phyloP scores from a whole-genome alignment of 2,113 vertebrate genomes.

The Conger conger region DNA sequence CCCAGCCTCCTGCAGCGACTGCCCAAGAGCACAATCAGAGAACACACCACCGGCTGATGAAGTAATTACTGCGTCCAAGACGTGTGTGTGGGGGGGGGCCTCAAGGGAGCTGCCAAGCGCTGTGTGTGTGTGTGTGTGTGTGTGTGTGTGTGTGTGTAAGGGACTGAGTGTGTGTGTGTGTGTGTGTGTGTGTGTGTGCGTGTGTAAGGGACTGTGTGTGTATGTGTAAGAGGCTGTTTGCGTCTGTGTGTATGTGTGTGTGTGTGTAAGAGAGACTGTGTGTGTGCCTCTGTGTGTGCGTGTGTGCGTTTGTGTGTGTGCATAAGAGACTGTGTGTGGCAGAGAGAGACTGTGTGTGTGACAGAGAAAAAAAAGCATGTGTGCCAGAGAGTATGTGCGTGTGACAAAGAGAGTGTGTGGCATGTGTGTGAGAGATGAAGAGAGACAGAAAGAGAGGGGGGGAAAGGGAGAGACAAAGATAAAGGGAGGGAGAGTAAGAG shows the following conservation, averaged over 20 bases:
- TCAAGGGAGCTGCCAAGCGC: conserved; percentile 63
- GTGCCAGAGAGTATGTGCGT: neutral
- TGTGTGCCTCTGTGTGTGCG: conserved; percentile 45
- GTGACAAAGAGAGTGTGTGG: neutral
- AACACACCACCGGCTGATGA: conserved; percentile 79
- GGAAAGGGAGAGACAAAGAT: conserved; percentile 28
- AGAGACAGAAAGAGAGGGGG: conserved; percentile 26
- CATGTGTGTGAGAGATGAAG: conserved; percentile 31
- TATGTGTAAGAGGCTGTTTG: too few relatives aligned
- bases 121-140: neutral
- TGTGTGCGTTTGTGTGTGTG: conserved; percentile 19
- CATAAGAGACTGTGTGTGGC: conserved; percentile 30
- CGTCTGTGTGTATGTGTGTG: conserved; percentile 40
- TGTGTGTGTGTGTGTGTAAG: conserved; percentile 11
- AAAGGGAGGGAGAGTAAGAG: conserved; percentile 28
- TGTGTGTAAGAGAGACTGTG: neutral
- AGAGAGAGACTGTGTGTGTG: conserved; percentile 28
- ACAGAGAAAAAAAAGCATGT: neutral
- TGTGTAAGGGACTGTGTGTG: neutral
- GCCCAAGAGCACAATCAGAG: conserved; percentile 79
- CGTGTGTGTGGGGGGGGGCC: conserved; percentile 64
- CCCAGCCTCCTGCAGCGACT: conserved; percentile 68
- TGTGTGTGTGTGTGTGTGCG: neutral
- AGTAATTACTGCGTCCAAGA: conserved; percentile 84
- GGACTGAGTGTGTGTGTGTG: neutral